Evolutionary conservation across 2,113 vertebrate species (phyloP).

Genomic region (Myxocyprinus asiaticus): DNA sequence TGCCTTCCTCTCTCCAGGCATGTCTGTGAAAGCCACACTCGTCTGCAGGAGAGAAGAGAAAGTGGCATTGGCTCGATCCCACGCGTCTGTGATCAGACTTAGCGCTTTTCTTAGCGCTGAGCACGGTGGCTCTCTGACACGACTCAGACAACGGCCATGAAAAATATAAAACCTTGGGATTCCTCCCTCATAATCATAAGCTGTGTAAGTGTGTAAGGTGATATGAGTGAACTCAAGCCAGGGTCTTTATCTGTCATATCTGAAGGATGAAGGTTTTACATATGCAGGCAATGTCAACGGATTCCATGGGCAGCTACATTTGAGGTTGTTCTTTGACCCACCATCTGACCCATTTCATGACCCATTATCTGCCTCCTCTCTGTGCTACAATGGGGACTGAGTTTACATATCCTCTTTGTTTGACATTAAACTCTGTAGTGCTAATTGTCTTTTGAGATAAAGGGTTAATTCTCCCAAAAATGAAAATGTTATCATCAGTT

Average conservation of each 20-base stretch:
- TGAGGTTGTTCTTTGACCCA: background rate
- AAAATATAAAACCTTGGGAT: background rate
- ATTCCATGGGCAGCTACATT: background rate
- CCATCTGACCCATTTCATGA: too few species aligned
- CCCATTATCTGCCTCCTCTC: too few species aligned
- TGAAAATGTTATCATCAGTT: too few species aligned
- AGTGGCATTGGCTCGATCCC: conserved; percentile 1
- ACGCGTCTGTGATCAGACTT: conserved; percentile 28
- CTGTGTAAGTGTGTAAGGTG: background rate
- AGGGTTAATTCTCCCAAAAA: too few species aligned
- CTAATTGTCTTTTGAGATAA: too few species aligned
- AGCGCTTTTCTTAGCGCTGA: too few species aligned
- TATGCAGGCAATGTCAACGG: background rate
- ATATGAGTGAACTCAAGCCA: background rate
- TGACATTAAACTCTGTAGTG: too few species aligned
- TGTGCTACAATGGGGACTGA: too few species aligned
- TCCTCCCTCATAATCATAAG: background rate
- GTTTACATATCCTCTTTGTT: too few species aligned
- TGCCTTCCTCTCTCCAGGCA: conserved; percentile 11
- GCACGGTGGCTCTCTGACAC: conserved; percentile 12
- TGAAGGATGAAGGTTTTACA: background rate
- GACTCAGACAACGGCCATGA: background rate
- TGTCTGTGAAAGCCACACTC: conserved; percentile 17
- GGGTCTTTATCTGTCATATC: conserved; percentile 4
- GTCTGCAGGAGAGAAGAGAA: conserved; percentile 17